A percentile compares a stretch with the other conserved stretches of the same genome.
These are phyloP conservation scores for Nanorana parkeri DNA, from an alignment of 2,113 vertebrate species.

Conservation along the genomic window DNA sequence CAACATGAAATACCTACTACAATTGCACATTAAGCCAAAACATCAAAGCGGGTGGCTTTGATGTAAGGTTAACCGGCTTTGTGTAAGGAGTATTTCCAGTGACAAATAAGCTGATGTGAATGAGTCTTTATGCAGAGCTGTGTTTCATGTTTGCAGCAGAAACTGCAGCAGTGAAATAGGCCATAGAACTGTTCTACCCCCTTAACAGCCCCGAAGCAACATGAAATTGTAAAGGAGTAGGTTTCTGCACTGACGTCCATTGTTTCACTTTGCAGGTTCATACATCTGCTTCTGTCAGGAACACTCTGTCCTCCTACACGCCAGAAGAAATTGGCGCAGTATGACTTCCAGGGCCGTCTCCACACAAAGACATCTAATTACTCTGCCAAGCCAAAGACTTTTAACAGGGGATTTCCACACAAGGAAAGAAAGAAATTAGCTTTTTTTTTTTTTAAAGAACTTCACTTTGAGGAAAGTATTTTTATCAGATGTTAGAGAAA, in stretches of 20 bases:
- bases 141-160: neutral
- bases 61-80: conserved; percentile 3
- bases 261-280: conserved; percentile 38
- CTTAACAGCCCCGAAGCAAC: conserved; percentile 18
- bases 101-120: conserved; percentile 7
- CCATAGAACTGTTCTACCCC: conserved; percentile 19
- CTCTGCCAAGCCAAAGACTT: conserved; percentile 19
- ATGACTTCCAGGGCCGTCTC: conserved; percentile 10
- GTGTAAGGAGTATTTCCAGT: neutral
- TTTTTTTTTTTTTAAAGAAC: neutral
- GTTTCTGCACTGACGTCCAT: conserved; percentile 7
- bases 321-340: conserved; percentile 8
- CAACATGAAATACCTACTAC: neutral
- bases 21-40: neutral
- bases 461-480: neutral
- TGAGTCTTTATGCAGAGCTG: neutral
- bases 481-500: conserved; percentile 5
- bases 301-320: conserved; percentile 37
- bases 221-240: conserved; percentile 25
- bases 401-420: conserved; percentile 22
- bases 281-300: conserved; percentile 42
- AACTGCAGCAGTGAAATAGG: neutral
- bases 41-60: conserved; percentile 2
- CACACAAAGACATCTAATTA: conserved; percentile 38
- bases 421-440: conserved; percentile 14